phyloP scores from a whole-genome alignment of 2,113 vertebrate species.

The Struthio camelus region DNA sequence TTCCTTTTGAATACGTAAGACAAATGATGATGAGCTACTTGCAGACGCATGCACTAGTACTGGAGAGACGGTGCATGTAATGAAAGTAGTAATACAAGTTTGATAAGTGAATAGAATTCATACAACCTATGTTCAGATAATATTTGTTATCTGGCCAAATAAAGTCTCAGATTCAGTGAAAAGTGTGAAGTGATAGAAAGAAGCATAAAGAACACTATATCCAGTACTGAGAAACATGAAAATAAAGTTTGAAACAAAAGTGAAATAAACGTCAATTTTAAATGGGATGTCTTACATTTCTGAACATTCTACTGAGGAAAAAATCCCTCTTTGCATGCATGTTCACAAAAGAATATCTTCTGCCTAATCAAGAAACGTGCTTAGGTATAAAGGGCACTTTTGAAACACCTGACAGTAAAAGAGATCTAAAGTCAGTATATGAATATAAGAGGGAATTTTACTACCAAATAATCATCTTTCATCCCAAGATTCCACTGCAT shows the following conservation, averaged over 20 bases:
- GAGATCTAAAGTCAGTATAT: not conserved
- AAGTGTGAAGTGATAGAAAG: not conserved
- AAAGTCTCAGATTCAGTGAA: not conserved
- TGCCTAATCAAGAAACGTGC: not conserved
- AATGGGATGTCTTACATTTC: not conserved
- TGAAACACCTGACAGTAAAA: not conserved
- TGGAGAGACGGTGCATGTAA: not conserved
- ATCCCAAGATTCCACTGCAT: slow-evolving; percentile 1
- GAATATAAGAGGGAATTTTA: not conserved
- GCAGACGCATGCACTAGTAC: not conserved
- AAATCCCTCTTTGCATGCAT: not conserved
- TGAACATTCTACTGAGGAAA: not conserved
- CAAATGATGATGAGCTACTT: not conserved
- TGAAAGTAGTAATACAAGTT: not conserved
- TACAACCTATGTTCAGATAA: not conserved
- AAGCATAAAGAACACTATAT: not conserved
- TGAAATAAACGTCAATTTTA: not conserved
- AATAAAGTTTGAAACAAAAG: not conserved
- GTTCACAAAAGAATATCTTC: not conserved
- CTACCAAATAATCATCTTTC: not conserved
- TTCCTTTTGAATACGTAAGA: not conserved
- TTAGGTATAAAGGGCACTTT: not conserved
- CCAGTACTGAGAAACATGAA: not conserved
- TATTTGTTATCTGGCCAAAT: not conserved
- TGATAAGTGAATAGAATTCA: too few species aligned